Evolutionary conservation across 2,888 invertebrate genomes (phyloP), one percentile per base, ranked within the genome.

Genomic region (Nysson spinosus): DNA sequence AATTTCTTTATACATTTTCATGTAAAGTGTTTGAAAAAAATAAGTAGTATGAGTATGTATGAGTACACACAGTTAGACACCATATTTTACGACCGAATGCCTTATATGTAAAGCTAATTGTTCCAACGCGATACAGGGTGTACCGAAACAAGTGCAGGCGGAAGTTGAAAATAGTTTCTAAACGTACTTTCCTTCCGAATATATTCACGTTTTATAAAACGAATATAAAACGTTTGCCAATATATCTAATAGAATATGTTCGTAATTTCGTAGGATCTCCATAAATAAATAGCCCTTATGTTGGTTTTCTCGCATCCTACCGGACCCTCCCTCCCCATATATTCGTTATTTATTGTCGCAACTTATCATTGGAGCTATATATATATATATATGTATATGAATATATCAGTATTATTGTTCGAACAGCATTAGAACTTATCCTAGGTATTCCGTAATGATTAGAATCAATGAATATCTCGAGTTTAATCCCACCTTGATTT

Each of bases 391-490:
- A 60, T 60, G 40, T 67, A 71, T 76, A 79, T 82, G 82, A 81
- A 82, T 85, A 82, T 84, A 83, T 85, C 82, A 81, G 79, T 83
- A 83, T 87, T 87, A 87, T 87, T 87, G 87, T 87, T 86, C 87
- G 86, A 86, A 87, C 87, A 87, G 87, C 87, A 87, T 87, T 81
- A 75, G 79, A 84, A 80, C 85, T 85, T 85, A 86, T 78, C 81
- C 81, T 83, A 85, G 69, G 68, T 81, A 76, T 64, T 75, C 62
- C 69, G 52, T 77, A 75, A 67, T 76, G 57, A 71, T 72, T 68
- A 66, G 61, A 62, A 68, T 74, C 52, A 75, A 76, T 74, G 43
- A 37, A 64, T 58, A 69, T 58, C 16, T 61, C 62, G 34, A 56
- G 54, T 50, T 62, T 28, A 52, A 55, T 54, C 40, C 39, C 55